Conservation (phyloP, 2,797 vertebrate species). For the Mormyrus proboscirostris region DNA sequence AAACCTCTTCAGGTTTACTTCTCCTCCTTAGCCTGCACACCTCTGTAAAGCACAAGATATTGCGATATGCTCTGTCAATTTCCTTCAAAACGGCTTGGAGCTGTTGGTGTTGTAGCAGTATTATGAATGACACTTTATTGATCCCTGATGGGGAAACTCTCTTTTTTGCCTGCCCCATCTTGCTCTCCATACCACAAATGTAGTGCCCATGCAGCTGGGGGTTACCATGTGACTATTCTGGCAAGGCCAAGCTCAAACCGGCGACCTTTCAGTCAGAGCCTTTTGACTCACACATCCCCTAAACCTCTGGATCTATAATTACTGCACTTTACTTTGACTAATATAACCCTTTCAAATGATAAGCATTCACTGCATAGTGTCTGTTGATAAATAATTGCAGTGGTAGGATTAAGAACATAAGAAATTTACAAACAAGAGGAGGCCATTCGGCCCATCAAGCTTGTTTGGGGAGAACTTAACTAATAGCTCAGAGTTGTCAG, state of each 20-base stretch:
- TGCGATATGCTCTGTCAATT: background rate
- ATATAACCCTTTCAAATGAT: background rate
- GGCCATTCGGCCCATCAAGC: background rate
- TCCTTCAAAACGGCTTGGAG: background rate
- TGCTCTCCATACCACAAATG: background rate
- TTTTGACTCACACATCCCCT: background rate
- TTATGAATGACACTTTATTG: background rate
- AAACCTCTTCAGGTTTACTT: background rate
- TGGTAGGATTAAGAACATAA: background rate
- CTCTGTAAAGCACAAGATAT: background rate
- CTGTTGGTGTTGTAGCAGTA: background rate
- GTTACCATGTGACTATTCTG: background rate
- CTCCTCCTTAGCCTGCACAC: background rate
- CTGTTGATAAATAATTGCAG: background rate
- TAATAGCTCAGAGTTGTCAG: background rate
- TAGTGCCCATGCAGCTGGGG: background rate
- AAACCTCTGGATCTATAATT: background rate
- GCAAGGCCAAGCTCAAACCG: background rate
- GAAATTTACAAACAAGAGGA: background rate
- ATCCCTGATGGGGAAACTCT: background rate
- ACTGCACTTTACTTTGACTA: background rate
- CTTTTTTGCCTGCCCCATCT: background rate
- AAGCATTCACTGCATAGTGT: background rate
- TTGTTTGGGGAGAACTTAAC: background rate
- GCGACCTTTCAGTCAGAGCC: background rate